Evolutionary conservation across 2,797 vertebrate species (phyloP).

Genomic region (Neostethus bicornis): DNA sequence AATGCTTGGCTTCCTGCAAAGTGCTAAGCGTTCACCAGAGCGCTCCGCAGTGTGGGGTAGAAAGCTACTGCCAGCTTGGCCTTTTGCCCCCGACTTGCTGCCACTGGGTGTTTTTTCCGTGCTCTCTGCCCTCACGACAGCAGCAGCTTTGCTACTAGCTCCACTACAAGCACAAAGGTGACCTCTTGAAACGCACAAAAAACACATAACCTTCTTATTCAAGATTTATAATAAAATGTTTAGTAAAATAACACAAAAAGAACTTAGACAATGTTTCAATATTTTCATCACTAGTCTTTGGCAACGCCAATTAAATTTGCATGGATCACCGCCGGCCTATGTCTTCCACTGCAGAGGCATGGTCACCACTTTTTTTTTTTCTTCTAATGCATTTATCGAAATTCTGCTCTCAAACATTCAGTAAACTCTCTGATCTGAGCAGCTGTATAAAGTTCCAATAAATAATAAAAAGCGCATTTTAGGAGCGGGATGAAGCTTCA

Average conservation of each 20-base stretch:
- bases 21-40: constrained; percentile 61
- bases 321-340: constrained; percentile 48
- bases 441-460: constrained; percentile 68
- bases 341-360: constrained; percentile 53
- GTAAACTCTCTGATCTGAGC: constrained; percentile 57
- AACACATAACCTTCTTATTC: constrained; percentile 11
- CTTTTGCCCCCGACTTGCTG: constrained; percentile 53
- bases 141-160: constrained; percentile 77
- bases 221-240: constrained; percentile 7
- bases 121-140: constrained; percentile 53
- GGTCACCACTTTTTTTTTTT: constrained; percentile 12
- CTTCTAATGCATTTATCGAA: constrained; percentile 48
- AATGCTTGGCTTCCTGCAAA: constrained; percentile 86
- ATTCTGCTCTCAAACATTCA: constrained; percentile 57
- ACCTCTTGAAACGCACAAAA: constrained; percentile 67
- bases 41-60: constrained; percentile 26
- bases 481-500: constrained; percentile 61
- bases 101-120: constrained; percentile 34
- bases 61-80: constrained; percentile 40
- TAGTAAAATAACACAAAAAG: constrained; percentile 12
- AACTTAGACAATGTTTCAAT: constrained; percentile 13
- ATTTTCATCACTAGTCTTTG: constrained; percentile 15
- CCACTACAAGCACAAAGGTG: constrained; percentile 72
- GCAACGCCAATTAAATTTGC: constrained; percentile 47
- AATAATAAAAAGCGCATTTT: constrained; percentile 70